Base-by-base conservation (phyloP, 2,797 vertebrate genomes). In the Lutjanus argentimaculatus region DNA sequence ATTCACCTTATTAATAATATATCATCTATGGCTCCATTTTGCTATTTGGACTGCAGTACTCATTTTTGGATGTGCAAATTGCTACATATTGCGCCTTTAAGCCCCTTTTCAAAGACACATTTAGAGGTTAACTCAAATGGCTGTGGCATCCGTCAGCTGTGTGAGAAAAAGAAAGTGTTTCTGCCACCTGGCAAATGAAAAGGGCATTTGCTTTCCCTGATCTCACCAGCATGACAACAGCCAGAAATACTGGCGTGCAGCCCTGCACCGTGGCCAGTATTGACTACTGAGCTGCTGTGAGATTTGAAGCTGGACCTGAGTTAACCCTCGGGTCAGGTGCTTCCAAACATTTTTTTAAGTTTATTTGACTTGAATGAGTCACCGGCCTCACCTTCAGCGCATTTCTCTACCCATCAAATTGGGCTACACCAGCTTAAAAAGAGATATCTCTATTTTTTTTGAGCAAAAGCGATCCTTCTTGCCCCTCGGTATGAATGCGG, bases 171-270 rank as follows among this genome's bases (percentile, higher is more conserved):
- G 2, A 79, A 77, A 70, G 67, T 53, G 40, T 67, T 86, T 73
- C 49, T 75, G 62, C 81, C 76, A 85, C 80, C 80, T 89, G 90
- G 83, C 59, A 88, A 85, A 86, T 77, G 53, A 87, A 90, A 88
- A 86, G 81, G 85, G 67, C 79, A 76, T 84, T 82, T 62, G 67
- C 66, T 85, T 74, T 59, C 46, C 67, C 59, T 72, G 73, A 87
- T 87, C 72, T 81, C 71, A 82, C 55, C 69, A 66, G 55, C 65
- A 75, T 15, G 67, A 80, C 59, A 87, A 53, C 77, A 86, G 75
- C 22, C 62, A 83, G 80, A 80, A 76, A 75, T 22, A 65, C 70
- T 79, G 87, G 77, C 75, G 74, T 66, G 45, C 51, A 56, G 66
- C 71, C 67, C 71, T 55, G 67, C 70, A 83, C 73, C 78, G 56